These are phyloP conservation scores for Ptycholaimellus sp. DNA, from an alignment of 2,888 invertebrate species.

Conservation along the genomic window DNA sequence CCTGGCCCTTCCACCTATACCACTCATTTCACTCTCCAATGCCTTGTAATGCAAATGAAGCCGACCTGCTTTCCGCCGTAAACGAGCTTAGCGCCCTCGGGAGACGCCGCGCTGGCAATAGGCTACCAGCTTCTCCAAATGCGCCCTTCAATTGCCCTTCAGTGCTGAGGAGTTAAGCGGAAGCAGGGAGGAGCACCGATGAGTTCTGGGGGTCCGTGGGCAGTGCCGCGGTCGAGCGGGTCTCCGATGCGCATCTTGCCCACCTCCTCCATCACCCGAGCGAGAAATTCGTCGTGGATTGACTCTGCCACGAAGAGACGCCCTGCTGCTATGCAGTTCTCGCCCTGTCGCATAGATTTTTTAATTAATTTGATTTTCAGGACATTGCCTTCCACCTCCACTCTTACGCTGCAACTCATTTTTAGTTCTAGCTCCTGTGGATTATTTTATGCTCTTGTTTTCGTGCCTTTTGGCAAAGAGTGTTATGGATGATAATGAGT, in stretches of 20 bases:
- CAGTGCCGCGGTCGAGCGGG: constrained; percentile 56
- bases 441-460: too few relatives aligned
- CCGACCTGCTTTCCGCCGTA: constrained; percentile 46
- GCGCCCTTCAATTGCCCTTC: constrained; percentile 39
- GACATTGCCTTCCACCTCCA: too few relatives aligned
- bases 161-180: background rate
- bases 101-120: constrained; percentile 43
- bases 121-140: constrained; percentile 58
- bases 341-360: too few relatives aligned
- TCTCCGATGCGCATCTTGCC: constrained; percentile 52
- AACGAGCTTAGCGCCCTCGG: constrained; percentile 59
- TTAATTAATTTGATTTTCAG: too few relatives aligned
- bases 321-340: constrained; percentile 86
- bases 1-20: constrained; percentile 37
- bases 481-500: too few relatives aligned
- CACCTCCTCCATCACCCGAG: constrained; percentile 39
- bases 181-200: too few relatives aligned
- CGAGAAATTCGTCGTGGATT: constrained; percentile 64
- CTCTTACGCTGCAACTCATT: too few relatives aligned
- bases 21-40: too few relatives aligned
- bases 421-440: too few relatives aligned
- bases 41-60: too few relatives aligned
- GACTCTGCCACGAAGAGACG: constrained; percentile 64
- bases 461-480: too few relatives aligned
- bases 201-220: constrained; percentile 78